These are phyloP conservation scores for Eonycteris spelaea DNA, from an alignment of 2,113 vertebrate species.

Conservation along the genomic window DNA sequence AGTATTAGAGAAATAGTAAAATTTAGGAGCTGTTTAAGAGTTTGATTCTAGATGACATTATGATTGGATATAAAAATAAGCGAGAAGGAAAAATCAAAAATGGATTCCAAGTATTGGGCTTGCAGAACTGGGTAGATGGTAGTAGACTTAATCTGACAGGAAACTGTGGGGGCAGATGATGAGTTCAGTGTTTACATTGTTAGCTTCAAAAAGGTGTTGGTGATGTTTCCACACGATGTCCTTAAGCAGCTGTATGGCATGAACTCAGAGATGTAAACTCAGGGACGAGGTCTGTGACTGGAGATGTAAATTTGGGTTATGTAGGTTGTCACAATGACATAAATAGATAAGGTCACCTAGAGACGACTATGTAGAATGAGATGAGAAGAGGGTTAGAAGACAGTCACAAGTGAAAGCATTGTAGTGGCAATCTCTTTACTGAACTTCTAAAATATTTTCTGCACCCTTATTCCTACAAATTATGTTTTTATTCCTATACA, in stretches of 20 bases:
- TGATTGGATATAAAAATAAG: not conserved
- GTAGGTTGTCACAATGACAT: not conserved
- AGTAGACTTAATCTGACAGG: not conserved
- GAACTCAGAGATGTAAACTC: not conserved
- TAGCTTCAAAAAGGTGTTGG: not conserved
- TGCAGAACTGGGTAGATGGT: not conserved
- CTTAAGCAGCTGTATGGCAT: not conserved
- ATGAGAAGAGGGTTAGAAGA: not conserved
- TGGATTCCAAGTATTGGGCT: not conserved
- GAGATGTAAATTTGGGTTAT: not conserved
- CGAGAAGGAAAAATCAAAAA: not conserved
- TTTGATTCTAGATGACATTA: not conserved
- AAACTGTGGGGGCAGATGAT: not conserved
- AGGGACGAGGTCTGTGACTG: not conserved
- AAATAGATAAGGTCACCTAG: not conserved
- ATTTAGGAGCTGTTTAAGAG: not conserved
- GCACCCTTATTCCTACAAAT: not conserved
- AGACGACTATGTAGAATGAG: not conserved
- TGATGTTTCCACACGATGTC: not conserved
- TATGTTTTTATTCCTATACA: not conserved
- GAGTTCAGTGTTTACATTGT: not conserved
- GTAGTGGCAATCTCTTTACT: not conserved
- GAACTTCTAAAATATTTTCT: not conserved
- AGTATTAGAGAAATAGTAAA: not conserved
- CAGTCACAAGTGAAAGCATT: not conserved